Conservation (phyloP, 2,797 vertebrate genomes). For the Stomatorhinus walkeri region DNA sequence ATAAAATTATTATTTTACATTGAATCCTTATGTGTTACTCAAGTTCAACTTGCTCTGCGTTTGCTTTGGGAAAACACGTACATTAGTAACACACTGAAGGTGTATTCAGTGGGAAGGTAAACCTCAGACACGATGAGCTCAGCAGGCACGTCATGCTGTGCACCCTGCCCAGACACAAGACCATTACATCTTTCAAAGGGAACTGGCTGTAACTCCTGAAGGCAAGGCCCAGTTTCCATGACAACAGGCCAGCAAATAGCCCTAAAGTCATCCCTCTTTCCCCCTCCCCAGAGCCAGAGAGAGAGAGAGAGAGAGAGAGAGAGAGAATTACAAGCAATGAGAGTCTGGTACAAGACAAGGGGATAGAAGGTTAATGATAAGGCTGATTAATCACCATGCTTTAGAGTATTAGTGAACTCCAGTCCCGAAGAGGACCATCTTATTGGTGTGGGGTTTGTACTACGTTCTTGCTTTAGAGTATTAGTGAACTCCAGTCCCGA, state of each 20-base stretch:
- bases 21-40: not conserved
- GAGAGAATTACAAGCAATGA: not conserved
- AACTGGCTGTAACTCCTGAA: conserved; percentile 23
- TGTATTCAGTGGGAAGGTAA: not conserved
- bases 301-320: not conserved
- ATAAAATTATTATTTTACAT: not conserved
- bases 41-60: not conserved
- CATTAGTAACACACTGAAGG: no score
- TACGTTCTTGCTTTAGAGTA: not conserved
- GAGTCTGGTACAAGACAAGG: not conserved
- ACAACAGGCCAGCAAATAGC: conserved; percentile 50
- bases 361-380: not conserved
- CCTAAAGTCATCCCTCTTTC: conserved; percentile 34
- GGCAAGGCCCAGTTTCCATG: conserved; percentile 57
- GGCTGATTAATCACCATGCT: not conserved
- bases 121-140: not conserved
- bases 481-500: not conserved
- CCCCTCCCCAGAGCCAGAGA: not conserved
- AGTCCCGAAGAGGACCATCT: not conserved
- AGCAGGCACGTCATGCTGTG: not conserved
- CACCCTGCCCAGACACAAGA: conserved; percentile 8
- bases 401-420: not conserved
- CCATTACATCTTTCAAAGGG: conserved; percentile 20
- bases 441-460: not conserved
- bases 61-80: not conserved